These are phyloP conservation scores for Monodelphis domestica DNA, from an alignment of 2,797 vertebrate species.

Conservation along the genomic window DNA sequence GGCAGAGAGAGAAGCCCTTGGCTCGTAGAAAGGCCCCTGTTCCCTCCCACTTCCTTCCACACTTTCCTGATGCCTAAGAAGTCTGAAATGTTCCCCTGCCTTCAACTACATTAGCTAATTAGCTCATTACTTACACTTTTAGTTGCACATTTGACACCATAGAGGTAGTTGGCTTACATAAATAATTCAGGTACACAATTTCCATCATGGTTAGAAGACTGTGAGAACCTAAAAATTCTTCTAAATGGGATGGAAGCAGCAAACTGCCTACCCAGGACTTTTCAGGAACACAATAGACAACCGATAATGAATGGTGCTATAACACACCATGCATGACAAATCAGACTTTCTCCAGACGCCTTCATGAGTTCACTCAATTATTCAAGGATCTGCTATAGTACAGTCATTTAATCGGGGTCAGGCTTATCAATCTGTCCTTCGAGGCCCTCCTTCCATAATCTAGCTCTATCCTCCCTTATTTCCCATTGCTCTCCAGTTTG, in stretches of 20 bases:
- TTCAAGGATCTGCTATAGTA: not conserved
- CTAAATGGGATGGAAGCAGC: not conserved
- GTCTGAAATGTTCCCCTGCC: conserved; percentile 54
- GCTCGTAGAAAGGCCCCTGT: conserved; percentile 17
- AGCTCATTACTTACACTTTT: conserved; percentile 61
- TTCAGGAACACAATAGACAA: not conserved
- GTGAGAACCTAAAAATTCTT: conserved; percentile 15
- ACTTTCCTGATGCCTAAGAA: conserved; percentile 67
- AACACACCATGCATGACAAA: not conserved
- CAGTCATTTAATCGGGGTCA: not conserved
- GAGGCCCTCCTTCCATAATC: not conserved
- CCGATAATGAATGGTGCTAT: not conserved
- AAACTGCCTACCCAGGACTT: not conserved
- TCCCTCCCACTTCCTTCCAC: conserved; percentile 65
- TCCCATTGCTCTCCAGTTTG: not conserved
- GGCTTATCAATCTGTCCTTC: not conserved
- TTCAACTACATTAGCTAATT: conserved; percentile 75
- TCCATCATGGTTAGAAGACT: conserved; percentile 43
- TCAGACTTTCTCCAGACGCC: not conserved
- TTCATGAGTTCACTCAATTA: not conserved
- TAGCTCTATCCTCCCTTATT: not conserved
- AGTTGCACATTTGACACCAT: conserved; percentile 68
- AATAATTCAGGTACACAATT: conserved; percentile 65
- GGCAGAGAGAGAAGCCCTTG: not conserved
- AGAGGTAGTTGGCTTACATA: conserved; percentile 64